Conservation (phyloP, 2,797 vertebrate species). For the Lepilemur ruficaudatus region DNA sequence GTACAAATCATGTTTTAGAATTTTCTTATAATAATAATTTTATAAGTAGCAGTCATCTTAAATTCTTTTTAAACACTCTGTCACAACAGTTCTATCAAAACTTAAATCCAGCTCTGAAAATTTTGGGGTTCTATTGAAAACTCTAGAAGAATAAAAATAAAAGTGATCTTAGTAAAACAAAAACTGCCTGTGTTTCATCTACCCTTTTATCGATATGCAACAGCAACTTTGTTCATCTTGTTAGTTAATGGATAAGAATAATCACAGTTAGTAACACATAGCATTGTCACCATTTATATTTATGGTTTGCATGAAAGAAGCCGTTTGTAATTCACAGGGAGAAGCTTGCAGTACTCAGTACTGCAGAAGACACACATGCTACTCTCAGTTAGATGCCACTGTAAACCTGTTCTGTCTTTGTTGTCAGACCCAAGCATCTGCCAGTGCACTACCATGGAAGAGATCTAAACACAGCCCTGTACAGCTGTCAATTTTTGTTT, state of each 20-base stretch:
- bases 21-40: neutral
- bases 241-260: slow-evolving; percentile 57
- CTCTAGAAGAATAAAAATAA: neutral
- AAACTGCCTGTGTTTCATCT: slow-evolving; percentile 30
- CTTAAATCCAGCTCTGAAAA: neutral
- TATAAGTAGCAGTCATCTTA: neutral
- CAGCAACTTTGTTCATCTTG: slow-evolving; percentile 19
- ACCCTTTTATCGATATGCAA: neutral
- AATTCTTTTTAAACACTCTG: neutral
- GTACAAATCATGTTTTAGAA: neutral
- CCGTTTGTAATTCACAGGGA: slow-evolving; percentile 70
- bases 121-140: neutral
- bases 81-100: neutral
- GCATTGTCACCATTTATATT: slow-evolving; percentile 61
- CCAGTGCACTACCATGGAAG: neutral
- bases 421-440: slow-evolving; percentile 63
- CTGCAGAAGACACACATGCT: slow-evolving; percentile 40
- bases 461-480: neutral
- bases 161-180: neutral
- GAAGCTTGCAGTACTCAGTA: slow-evolving; percentile 56
- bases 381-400: slow-evolving; percentile 61
- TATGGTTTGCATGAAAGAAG: slow-evolving; percentile 67
- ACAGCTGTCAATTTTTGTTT: neutral
- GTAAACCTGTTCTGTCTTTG: slow-evolving; percentile 49
- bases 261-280: slow-evolving; percentile 66